Conservation (phyloP, 2,113 vertebrate genomes). For the Dicaeum eximium region DNA sequence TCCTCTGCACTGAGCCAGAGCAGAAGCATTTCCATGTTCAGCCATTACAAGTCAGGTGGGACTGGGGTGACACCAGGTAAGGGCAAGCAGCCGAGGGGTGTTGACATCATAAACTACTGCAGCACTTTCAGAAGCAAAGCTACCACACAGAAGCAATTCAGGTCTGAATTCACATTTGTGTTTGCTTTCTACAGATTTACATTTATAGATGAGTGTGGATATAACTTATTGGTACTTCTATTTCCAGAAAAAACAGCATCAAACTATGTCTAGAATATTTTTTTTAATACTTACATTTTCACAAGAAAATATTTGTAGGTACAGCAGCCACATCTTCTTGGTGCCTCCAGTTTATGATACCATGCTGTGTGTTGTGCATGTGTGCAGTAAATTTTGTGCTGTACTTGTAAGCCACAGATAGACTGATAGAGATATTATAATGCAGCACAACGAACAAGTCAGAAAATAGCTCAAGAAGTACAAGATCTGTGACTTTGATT, state of each 20-base stretch:
- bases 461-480: neutral
- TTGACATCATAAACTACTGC: neutral
- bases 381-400: neutral
- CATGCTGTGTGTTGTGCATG: neutral
- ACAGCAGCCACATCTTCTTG: neutral
- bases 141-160: neutral
- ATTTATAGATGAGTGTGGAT: neutral
- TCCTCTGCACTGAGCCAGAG: neutral
- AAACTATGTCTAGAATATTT: neutral
- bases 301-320: neutral
- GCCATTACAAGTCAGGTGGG: neutral
- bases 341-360: neutral
- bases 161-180: neutral
- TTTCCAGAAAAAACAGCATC: neutral
- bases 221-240: neutral
- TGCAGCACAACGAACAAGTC: neutral
- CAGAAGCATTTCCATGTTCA: constrained; percentile 1
- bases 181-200: neutral
- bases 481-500: neutral
- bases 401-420: neutral
- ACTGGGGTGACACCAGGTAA: neutral
- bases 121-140: neutral
- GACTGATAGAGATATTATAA: neutral
- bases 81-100: neutral
- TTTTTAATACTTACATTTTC: neutral